These are phyloP conservation scores for Thymallus thymallus DNA, from an alignment of 2,113 vertebrate genomes.

Conservation along the genomic window DNA sequence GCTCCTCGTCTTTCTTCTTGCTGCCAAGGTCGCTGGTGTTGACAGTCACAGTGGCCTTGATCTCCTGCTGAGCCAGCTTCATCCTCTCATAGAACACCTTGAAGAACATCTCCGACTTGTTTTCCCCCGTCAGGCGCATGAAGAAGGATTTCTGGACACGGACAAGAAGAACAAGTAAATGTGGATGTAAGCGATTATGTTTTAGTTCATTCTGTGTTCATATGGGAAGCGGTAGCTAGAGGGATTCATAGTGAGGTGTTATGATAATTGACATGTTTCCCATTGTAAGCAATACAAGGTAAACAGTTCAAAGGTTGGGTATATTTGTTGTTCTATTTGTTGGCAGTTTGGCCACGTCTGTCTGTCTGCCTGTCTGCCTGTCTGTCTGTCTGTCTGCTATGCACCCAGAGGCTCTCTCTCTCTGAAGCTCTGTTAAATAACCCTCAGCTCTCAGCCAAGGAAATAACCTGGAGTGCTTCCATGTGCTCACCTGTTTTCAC, in stretches of 20 bases:
- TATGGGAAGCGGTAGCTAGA: too few species aligned
- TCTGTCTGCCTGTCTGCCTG: too few species aligned
- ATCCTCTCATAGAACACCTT: conserved; percentile 98
- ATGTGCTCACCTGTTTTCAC: conserved; percentile 58
- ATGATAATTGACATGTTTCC: too few species aligned
- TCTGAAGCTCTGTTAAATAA: conserved; percentile 40
- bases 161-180: background rate
- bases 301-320: background rate
- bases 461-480: conserved; percentile 51
- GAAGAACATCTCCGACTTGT: conserved; percentile 97
- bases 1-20: conserved; percentile 94
- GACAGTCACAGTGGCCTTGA: conserved; percentile 94
- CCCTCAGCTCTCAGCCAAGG: conserved; percentile 21
- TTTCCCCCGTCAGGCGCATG: conserved; percentile 89
- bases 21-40: conserved; percentile 96
- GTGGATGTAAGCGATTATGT: background rate
- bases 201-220: background rate
- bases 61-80: conserved; percentile 97
- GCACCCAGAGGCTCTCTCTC: conserved; percentile 17
- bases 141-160: conserved; percentile 86
- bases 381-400: background rate
- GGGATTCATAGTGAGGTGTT: too few species aligned
- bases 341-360: too few species aligned
- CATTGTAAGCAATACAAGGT: background rate
- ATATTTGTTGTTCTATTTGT: background rate